Evolutionary conservation across 2,888 invertebrate species (phyloP), one percentile per base, ranked within the genome.

Genomic region (Philopedon plagiatum): DNA sequence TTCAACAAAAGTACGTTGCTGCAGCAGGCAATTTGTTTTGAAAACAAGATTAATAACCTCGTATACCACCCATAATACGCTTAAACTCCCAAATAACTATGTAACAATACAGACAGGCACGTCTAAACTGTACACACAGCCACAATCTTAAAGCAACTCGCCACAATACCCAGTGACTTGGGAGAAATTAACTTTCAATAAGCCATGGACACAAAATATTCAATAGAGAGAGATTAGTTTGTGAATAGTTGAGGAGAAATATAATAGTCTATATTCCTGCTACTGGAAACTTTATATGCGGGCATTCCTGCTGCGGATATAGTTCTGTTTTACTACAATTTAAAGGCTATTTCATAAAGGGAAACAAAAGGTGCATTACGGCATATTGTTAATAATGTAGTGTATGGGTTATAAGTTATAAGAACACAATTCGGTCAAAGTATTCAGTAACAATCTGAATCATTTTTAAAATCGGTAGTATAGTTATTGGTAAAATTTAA

Each of bases 111-210:
- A 11, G 29, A 26, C 15, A 8, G 49, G 26, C 51, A 15, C 51
- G 29, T 51, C 51, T 15, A 51, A 51, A 51, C 2, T 51, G 51
- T 51, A 51, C 29, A 51, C 29, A 51, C 29, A 29, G 13, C 51
- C 51, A 32, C 46, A 46, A 62, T 46, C 46, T 46, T 46, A 62
- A 13, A 44, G 65, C 44, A 23, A 57, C 19, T 19, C 34, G 44
- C 39, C 46, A 66, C 56, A 65, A 56, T 65, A 57, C 32, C 29
- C 39, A 65, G 51, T 65, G 44, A 56, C 54, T 64, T 26, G 44
- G 46, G 63, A 41, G 63, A 70, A 70, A 63, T 70, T 70, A 62
- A 56, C 63, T 70, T 70, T 70, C 70, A 57, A 70, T 70, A 63
- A 63, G 44, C 32, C 44, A 46, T 46, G 54, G 39, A 21, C 56